Conservation (phyloP, 2,888 invertebrate genomes). For the Nowickia ferox region DNA sequence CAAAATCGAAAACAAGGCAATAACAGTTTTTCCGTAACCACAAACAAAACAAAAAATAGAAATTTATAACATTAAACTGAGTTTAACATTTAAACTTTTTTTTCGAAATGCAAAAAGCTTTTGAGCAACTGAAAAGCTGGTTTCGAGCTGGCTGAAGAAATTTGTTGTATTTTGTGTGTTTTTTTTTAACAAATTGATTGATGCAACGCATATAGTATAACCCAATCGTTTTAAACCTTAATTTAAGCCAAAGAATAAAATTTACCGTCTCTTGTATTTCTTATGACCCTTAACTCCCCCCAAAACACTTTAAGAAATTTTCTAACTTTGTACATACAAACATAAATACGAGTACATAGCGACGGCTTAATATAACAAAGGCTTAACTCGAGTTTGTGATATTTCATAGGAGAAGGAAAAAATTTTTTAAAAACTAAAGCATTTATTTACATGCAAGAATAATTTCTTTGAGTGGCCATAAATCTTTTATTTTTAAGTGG, state of each 20-base stretch:
- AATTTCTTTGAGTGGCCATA: no score
- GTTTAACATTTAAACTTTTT: constrained; percentile 75
- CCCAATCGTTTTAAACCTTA: not conserved
- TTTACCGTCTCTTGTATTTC: constrained; percentile 6
- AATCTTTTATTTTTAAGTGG: no score
- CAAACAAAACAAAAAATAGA: not conserved
- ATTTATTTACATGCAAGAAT: no score
- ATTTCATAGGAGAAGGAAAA: no score
- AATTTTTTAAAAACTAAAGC: no score
- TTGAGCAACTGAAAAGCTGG: constrained; percentile 19
- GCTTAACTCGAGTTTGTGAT: no score
- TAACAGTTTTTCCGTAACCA: constrained; percentile 12
- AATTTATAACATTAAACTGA: not conserved
- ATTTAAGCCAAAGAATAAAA: constrained; percentile 55
- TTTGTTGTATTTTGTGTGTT: not conserved
- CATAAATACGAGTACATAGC: not conserved
- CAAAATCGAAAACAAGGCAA: constrained; percentile 6
- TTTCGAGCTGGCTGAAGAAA: not conserved
- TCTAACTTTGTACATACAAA: constrained; percentile 7
- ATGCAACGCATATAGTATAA: not conserved
- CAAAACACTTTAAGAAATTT: constrained; percentile 12
- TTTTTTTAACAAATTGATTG: not conserved
- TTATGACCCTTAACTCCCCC: constrained; percentile 4
- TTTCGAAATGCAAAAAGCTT: not conserved
- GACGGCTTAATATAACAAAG: no score